Percentiles rank a stretch among this genome's conserved stretches.
Evolutionary conservation across 2,113 vertebrate genomes (phyloP).

Genomic region (Empidonax traillii): DNA sequence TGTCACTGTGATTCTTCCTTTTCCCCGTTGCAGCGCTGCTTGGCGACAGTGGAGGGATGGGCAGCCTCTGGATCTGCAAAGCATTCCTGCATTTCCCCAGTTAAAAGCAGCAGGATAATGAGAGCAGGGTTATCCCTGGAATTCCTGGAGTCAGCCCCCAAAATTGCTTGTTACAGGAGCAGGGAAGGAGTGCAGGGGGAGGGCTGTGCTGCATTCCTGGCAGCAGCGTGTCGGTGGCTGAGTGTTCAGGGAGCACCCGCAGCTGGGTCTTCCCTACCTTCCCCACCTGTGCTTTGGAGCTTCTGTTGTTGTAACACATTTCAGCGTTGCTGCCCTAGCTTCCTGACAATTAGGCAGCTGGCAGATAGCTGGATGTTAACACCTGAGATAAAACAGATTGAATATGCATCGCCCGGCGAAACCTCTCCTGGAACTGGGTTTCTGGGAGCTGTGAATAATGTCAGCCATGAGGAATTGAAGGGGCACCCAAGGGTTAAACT

Average conservation of each 20-base stretch:
- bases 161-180: neutral
- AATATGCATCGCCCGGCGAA: neutral
- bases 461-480: neutral
- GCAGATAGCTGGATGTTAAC: neutral
- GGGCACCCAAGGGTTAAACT: neutral
- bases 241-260: neutral
- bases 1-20: neutral
- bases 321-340: neutral
- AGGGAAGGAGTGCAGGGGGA: neutral
- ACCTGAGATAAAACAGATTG: slow-evolving; percentile 13
- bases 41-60: neutral
- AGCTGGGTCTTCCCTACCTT: neutral
- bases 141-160: neutral
- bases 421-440: neutral
- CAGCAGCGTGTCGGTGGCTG: fast-evolving
- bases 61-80: neutral
- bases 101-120: neutral
- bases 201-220: neutral
- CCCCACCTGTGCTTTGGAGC: neutral
- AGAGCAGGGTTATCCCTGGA: neutral
- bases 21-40: neutral
- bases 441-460: neutral
- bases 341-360: slow-evolving; percentile 11
- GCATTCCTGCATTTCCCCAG: neutral
- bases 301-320: neutral